A percentile compares a stretch with the other conserved stretches of the same genome.
phyloP scores from a whole-genome alignment of 2,888 invertebrate genomes.

The Apodemia zela region DNA sequence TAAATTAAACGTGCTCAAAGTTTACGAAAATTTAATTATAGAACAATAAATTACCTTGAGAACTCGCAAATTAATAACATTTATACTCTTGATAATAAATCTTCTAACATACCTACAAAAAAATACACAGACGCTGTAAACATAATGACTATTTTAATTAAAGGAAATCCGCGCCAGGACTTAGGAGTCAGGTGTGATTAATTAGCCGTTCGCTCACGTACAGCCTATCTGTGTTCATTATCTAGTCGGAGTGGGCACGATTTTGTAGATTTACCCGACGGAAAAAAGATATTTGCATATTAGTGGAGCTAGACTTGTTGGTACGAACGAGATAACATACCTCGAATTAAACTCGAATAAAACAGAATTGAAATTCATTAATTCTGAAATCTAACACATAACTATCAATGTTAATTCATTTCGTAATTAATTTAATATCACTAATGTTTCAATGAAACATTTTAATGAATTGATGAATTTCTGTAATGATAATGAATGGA shows the following conservation, averaged over 20 bases:
- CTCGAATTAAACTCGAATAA: conserved; percentile 4
- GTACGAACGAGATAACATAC: conserved; percentile 27
- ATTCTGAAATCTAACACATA: not conserved
- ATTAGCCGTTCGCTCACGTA: conserved; percentile 58
- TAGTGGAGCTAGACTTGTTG: conserved; percentile 33
- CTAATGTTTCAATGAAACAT: no score
- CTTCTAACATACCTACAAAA: conserved; percentile 23
- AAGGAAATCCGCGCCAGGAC: conserved; percentile 45
- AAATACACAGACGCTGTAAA: conserved; percentile 26
- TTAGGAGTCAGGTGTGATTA: conserved; percentile 53
- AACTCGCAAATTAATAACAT: not conserved
- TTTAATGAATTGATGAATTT: no score
- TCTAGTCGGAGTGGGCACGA: conserved; percentile 62
- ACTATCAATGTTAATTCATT: no score
- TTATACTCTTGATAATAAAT: conserved; percentile 20
- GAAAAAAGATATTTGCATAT: conserved; percentile 50
- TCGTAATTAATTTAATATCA: no score
- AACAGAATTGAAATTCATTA: conserved; percentile 3
- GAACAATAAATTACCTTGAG: no score
- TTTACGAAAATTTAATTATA: no score
- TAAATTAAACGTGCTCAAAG: no score
- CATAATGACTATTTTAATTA: conserved; percentile 56
- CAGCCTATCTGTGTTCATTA: conserved; percentile 59
- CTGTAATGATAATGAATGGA: no score
- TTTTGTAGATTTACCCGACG: conserved; percentile 51